Conservation (phyloP, 2,797 vertebrate species). For the Tenualosa ilisha region DNA sequence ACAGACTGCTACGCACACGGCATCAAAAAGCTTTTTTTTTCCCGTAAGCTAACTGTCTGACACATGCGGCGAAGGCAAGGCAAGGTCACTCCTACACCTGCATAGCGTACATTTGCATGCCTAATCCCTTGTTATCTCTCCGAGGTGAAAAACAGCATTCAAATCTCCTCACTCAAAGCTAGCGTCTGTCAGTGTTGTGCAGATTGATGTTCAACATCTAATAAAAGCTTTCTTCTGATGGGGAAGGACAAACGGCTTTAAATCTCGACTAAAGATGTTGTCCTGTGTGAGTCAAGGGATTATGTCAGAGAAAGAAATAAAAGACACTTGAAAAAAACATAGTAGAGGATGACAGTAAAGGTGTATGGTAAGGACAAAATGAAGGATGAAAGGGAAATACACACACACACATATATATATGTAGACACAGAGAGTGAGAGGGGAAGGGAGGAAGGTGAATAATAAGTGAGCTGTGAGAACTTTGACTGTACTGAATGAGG, state of each 20-base stretch:
- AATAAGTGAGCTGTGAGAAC: conserved; percentile 17
- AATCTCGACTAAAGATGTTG: neutral
- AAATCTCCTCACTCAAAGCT: conserved; percentile 5
- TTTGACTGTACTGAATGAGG: conserved; percentile 23
- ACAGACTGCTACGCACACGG: neutral
- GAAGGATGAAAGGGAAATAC: conserved; percentile 30
- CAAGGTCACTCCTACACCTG: conserved; percentile 16
- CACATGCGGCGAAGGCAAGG: neutral
- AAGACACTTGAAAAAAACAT: neutral
- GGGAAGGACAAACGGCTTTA: conserved; percentile 18
- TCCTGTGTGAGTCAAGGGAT: conserved; percentile 1
- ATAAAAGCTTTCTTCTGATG: neutral
- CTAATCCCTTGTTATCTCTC: conserved; percentile 12
- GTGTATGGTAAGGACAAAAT: conserved; percentile 22
- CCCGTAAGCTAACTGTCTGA: conserved; percentile 10
- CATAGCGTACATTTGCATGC: conserved; percentile 7
- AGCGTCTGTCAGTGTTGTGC: neutral
- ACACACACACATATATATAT: no score
- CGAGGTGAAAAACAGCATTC: conserved; percentile 15
- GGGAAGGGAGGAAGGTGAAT: neutral
- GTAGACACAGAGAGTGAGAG: neutral
- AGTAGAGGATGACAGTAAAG: neutral
- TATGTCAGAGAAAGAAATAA: neutral
- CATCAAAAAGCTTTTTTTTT: neutral
- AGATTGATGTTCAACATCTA: conserved; percentile 13